A percentile compares a stretch with the other conserved stretches of the same genome.
Evolutionary conservation across 2,797 vertebrate genomes (phyloP).

Genomic region (Pogoniulus pusillus): DNA sequence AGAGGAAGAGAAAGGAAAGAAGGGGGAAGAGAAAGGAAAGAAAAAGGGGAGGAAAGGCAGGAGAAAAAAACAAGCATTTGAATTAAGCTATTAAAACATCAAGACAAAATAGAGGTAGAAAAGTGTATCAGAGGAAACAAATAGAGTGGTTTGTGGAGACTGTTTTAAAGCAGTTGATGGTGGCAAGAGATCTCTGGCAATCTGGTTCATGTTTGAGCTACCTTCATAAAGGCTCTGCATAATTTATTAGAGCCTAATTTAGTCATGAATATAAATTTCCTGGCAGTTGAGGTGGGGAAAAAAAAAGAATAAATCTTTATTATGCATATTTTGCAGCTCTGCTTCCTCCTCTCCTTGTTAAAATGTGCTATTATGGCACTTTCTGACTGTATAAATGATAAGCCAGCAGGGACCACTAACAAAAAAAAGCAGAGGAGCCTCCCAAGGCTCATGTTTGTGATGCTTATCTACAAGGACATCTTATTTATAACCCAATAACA

Average conservation of each 20-base stretch:
- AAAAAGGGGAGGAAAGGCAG: too few species aligned
- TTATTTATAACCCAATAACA: slow-evolving; percentile 55
- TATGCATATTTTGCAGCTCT: slow-evolving; percentile 65
- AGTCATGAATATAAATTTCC: slow-evolving; percentile 70
- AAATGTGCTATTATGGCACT: slow-evolving; percentile 23
- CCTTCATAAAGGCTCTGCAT: slow-evolving; percentile 66
- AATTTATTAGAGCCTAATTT: slow-evolving; percentile 76
- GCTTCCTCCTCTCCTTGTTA: slow-evolving; percentile 46
- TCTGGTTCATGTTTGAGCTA: slow-evolving; percentile 45
- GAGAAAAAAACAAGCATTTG: neutral
- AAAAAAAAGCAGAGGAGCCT: neutral
- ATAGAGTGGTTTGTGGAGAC: neutral
- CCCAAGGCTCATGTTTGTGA: neutral
- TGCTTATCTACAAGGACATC: neutral
- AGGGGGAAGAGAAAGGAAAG: too few species aligned
- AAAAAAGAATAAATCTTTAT: slow-evolving; percentile 5
- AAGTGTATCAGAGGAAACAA: neutral
- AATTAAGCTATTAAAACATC: neutral
- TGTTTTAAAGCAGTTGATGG: neutral
- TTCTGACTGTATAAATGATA: slow-evolving; percentile 44
- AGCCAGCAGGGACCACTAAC: slow-evolving; percentile 16
- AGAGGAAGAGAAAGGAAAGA: too few species aligned
- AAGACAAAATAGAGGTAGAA: neutral
- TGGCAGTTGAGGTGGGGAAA: slow-evolving; percentile 2
- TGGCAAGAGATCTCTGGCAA: neutral